Conservation (phyloP, 2,888 invertebrate species). For the Lycia hirtaria region DNA sequence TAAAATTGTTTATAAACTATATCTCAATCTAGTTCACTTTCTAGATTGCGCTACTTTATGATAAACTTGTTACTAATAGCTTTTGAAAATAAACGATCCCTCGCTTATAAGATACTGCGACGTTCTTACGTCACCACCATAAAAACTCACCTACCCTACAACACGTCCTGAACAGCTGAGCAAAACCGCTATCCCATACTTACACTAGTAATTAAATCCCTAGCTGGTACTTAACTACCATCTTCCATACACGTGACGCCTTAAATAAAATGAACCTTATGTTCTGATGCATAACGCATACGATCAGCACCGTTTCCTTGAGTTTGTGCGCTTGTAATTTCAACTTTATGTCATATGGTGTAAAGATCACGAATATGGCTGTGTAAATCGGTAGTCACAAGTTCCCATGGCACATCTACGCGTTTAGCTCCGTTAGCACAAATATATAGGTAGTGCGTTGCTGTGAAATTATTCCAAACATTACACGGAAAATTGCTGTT, state of each 20-base stretch:
- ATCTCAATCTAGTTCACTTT: background rate
- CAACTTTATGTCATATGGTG: constrained; percentile 13
- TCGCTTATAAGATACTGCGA: constrained; percentile 7
- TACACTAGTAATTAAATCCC: constrained; percentile 66
- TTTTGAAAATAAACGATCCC: constrained; percentile 7
- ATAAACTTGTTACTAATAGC: background rate
- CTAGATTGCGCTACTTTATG: background rate
- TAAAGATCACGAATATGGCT: constrained; percentile 20
- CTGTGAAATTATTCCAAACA: constrained; percentile 67
- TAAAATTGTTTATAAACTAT: background rate
- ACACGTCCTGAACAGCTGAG: constrained; percentile 47
- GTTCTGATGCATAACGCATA: constrained; percentile 8
- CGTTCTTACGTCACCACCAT: constrained; percentile 34
- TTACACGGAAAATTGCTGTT: constrained; percentile 73
- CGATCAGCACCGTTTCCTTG: constrained; percentile 9
- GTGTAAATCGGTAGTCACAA: constrained; percentile 38
- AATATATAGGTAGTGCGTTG: constrained; percentile 65
- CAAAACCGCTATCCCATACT: constrained; percentile 41
- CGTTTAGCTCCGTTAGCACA: constrained; percentile 75
- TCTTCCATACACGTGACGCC: constrained; percentile 18
- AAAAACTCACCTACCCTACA: constrained; percentile 37
- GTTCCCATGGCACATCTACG: constrained; percentile 53
- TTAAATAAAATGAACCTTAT: constrained; percentile 31
- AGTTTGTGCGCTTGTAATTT: constrained; percentile 4
- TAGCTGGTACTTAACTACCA: constrained; percentile 44